Base-by-base conservation (phyloP, 92 coral and sea anemone genomes). In the Zoanthus sansibaricus region DNA sequence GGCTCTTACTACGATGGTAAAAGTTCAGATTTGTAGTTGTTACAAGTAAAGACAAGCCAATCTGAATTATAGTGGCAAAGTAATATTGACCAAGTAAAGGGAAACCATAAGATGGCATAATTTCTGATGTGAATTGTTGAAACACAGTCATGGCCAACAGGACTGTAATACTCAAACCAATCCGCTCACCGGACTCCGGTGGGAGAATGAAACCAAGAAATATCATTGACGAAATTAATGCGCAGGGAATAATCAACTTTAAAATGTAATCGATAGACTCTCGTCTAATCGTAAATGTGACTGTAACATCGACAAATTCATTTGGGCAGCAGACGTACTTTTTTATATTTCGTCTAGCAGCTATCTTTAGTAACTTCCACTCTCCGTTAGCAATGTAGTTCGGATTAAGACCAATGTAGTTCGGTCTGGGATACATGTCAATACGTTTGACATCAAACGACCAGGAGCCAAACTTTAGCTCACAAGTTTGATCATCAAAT, bases 181-280 rank as follows among this genome's bases (percentile, higher is more conserved):
- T 94, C 2, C 99, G 98, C 84, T 96, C 99, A 25, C 99, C 99
- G 3, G 99, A 96, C 77, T 96, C 99, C 1, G 99, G 99, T 8
- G 99, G 99, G 4, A 96, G 87, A 8, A 96, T 89, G 64, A 96
- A 96, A 0, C 99, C 98, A 9, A 96, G 87, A 56, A 96, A 96
- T 30, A 93, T 96, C 99, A 95, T 96, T 9, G 95, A 95, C 0
- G 99, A 96, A 9, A 96, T 96, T 86, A 96, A 89, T 18, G 96
- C 91, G 79, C 99, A 96, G 14, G 99, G 99, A 68, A 96, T 93
- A 67, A 96, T 94, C 30, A 96, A 77, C 68, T 96, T 96, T 31
- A 96, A 89, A 44, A 96, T 59, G 71, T 93, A 96, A 68, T 96
- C 99, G 69, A 93, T 80, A 31, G 94, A 91, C 51, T 90, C 94